These are phyloP conservation scores for Epistrophella euchroma DNA, from an alignment of 2,888 invertebrate genomes.

Conservation along the genomic window DNA sequence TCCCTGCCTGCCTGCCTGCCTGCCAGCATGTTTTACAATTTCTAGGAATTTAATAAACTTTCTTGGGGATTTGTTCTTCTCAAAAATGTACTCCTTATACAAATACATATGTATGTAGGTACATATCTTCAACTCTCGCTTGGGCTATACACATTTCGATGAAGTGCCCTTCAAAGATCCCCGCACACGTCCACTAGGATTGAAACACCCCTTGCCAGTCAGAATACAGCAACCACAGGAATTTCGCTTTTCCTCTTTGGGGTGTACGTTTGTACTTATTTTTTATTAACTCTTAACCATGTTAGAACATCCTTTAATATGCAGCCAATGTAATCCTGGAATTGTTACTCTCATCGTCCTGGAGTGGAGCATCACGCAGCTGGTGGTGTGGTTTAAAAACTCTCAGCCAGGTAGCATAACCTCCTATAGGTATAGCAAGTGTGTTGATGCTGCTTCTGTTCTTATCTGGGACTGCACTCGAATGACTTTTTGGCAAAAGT, in stretches of 20 bases:
- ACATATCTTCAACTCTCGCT: neutral
- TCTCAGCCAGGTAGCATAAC: slow-evolving; percentile 51
- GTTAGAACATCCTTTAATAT: slow-evolving; percentile 69
- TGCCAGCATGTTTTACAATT: slow-evolving; percentile 68
- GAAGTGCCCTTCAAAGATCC: slow-evolving; percentile 59
- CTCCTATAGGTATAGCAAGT: neutral
- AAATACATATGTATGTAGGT: slow-evolving; percentile 4
- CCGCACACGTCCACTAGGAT: neutral
- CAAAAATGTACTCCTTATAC: slow-evolving; percentile 50
- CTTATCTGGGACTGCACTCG: slow-evolving; percentile 66
- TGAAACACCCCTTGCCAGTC: neutral
- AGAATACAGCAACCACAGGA: slow-evolving; percentile 2
- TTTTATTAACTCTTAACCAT: slow-evolving; percentile 52
- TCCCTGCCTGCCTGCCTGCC: slow-evolving; percentile 1
- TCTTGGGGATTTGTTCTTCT: slow-evolving; percentile 57
- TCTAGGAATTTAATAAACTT: slow-evolving; percentile 74
- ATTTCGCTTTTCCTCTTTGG: slow-evolving; percentile 12
- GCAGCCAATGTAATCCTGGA: slow-evolving; percentile 68
- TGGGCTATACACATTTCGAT: slow-evolving; percentile 44
- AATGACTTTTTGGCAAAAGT: slow-evolving; percentile 72
- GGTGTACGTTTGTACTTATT: slow-evolving; percentile 32
- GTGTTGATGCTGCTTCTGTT: slow-evolving; percentile 39
- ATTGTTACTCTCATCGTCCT: slow-evolving; percentile 52
- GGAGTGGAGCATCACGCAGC: slow-evolving; percentile 22
- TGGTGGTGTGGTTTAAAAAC: slow-evolving; percentile 26